Base-by-base conservation (phyloP, 2,113 vertebrate genomes). In the Rhea americana region DNA sequence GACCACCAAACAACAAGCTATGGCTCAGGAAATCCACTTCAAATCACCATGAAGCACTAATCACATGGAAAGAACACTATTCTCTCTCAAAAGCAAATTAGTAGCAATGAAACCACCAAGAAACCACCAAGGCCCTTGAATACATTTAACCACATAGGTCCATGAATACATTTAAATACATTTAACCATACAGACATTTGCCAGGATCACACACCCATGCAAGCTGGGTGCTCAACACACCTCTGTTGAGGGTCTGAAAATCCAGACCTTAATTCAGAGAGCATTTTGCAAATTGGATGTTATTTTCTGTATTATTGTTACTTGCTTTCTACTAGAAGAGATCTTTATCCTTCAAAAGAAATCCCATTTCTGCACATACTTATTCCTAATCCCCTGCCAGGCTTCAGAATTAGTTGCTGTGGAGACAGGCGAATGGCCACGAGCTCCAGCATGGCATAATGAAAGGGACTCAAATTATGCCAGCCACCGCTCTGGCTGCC, bases 331-430 rank as follows among this genome's bases (percentile, higher is more conserved):
- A 68, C 61, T 24, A 71, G 22, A 22, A 84, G 6, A 68, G 20
- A 17, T 47, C 61, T 81, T 82, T 35, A 78, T 58, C 80, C 81
- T 66, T 68, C 81, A 87, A 77, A 91, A 89, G 55, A 92, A 74
- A 53, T 5, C 47, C 55, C 47, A 65, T 74, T 61, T 41, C 85
- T 66, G n/a, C 80, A 73, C 81, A 16, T 7, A 55, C 90, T 85
- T 76, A 61, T 75, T 74, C 67, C 58, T 8, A 66, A 61, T 92
- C 32, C 50, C 83, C 85, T 62, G 45, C 82, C 63, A 93, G 85
- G 56, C 71, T 86, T 37, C 50, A 75, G 82, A 47, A 87, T 65
- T 65, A 8, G 39, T 89, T 93, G 82, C 91, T 96, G 91, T 94
- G 93, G 90, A 91, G 76, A 89, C 74, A 24, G 11, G n/a, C 24